Evolutionary conservation across 2,113 vertebrate genomes (phyloP), one percentile per base, ranked within the genome.

Genomic region (Tachysurus fulvidraco): DNA sequence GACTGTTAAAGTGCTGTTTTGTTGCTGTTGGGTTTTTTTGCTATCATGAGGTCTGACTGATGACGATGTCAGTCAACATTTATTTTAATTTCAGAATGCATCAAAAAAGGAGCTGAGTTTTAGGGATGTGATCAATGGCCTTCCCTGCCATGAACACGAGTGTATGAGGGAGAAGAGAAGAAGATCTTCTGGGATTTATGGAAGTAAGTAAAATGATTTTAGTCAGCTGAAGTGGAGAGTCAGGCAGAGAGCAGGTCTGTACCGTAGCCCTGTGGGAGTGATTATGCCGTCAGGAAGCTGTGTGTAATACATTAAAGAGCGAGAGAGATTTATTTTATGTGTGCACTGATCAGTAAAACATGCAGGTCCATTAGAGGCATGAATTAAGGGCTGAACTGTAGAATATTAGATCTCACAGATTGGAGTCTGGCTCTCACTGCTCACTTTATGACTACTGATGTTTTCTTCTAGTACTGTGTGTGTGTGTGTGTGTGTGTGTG

Each of bases 321-420:
- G 16, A 44, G 78, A 19, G 85, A 73, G 89, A 92, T 87, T 92
- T 90, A 91, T 80, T 60, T 81, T 11, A 80, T 80, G 5, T 84
- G 87, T 88, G 88, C 91, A 86, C 86, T 91, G 91, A 93, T 91
- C 88, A 92, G 90, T 88, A 83, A 85, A 90, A 86, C 84, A 85
- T 84, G 89, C 65, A 52, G 86, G 87, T 14, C 57, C 92, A 92
- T 73, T 60, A 89, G 88, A 90, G 86, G 92, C 92, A 92, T 55
- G 65, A 91, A 90, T 90, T 81, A 81, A 80, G 82, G 74, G 67
- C 88, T 86, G 90, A 93, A 90, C 91, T 92, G 92, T 88, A 89
- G 87, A 86, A 91, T 85, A 89, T 59, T 92, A 87, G 89, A 92
- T 86, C 65, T 89, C 76, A 85, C 90, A 90, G 91, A 91, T 41